Evolutionary conservation across 2,113 vertebrate genomes (phyloP), one percentile per base, ranked within the genome.

Genomic region (Hirundichthys speculiger): DNA sequence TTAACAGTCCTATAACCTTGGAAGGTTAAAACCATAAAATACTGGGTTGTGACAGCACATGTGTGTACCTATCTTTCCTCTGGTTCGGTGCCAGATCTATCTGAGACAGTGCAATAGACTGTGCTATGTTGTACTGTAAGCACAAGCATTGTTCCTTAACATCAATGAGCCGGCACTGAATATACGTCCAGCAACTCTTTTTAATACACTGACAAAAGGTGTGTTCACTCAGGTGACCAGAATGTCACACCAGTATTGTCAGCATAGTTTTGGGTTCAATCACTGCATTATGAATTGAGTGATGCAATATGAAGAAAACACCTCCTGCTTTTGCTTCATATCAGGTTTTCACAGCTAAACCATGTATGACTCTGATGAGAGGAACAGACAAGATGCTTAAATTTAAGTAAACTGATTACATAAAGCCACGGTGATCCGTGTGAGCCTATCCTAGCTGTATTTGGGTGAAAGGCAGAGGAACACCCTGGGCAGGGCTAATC

Each of bases 1-100:
- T 62, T 51, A 52, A 38, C 25, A 74, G 3, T 50, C 64, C 20
- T 50, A n/a, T 39, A 76, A 46, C 30, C 46, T 42, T 67, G 56
- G 49, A 27, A 20, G 41, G 15, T 57, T 41, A 22, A 55, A 14
- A 70, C 49, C 41, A 55, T 4, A 24, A 13, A 59, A 18, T 53
- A 56, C 15, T 57, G 18, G 15, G 8, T 58, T 60, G 25, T 57
- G 14, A 62, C 41, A 27, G 15, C 27, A 19, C n/a, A 16, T 25
- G 46, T 50, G 38, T 15, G 34, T 1, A 40, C 13, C 53, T 41
- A 41, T 40, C 21, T 22, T n/a, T n/a, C n/a, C n/a, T n/a, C n/a
- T n/a, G n/a, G n/a, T n/a, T n/a, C n/a, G n/a, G n/a, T n/a, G n/a
- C n/a, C n/a, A n/a, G n/a, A n/a, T n/a, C 53, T 41, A 41, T 40